Percentiles rank a stretch among this genome's conserved stretches.
Evolutionary conservation across 2,797 vertebrate species (phyloP).

Genomic region (Gymnocypris eckloni): DNA sequence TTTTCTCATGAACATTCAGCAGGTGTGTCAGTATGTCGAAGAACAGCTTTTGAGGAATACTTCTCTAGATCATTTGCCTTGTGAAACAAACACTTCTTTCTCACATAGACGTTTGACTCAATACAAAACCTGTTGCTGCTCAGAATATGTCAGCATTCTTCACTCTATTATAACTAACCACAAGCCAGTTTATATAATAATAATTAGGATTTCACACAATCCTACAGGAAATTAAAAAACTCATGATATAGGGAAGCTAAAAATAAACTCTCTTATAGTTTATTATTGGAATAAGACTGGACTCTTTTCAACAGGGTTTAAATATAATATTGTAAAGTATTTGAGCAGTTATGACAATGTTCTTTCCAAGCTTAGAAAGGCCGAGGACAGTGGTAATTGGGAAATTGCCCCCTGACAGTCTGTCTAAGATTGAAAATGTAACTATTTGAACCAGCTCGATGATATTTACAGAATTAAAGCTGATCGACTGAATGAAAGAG

Average conservation of each 20-base stretch:
- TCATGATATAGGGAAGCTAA: not conserved
- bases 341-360: not conserved
- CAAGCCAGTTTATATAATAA: not conserved
- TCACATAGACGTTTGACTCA: not conserved
- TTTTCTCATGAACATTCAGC: not conserved
- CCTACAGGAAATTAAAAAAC: not conserved
- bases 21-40: not conserved
- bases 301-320: not conserved
- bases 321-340: not conserved
- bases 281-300: not conserved
- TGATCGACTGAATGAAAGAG: not conserved
- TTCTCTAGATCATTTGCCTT: not conserved
- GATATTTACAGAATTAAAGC: not conserved
- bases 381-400: not conserved
- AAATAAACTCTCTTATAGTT: no score
- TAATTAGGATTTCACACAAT: not conserved
- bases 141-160: not conserved
- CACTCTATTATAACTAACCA: not conserved
- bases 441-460: not conserved
- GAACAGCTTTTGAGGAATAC: not conserved
- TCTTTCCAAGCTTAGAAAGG: not conserved
- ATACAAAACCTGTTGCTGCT: not conserved
- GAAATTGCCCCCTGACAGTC: not conserved
- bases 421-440: not conserved
- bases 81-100: not conserved